Conservation (phyloP, 2,888 invertebrate species). For the Heliconius hortense region DNA sequence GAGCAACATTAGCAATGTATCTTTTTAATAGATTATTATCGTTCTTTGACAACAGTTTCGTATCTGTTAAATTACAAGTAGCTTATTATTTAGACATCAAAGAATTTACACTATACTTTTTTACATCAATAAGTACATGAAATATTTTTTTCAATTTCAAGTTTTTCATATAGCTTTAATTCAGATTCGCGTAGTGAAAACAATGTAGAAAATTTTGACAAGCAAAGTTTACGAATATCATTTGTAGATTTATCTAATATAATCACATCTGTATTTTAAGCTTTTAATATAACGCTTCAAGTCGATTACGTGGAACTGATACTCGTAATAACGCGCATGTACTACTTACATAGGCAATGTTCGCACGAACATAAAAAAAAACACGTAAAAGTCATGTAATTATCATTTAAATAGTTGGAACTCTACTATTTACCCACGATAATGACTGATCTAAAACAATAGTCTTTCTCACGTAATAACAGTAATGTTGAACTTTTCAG, state of each 20-base stretch:
- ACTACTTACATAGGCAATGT: conserved; percentile 45
- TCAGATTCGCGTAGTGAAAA: too few species aligned
- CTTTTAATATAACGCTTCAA: conserved; percentile 34
- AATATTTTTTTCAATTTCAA: too few species aligned
- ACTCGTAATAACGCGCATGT: conserved; percentile 40
- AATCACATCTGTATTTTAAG: conserved; percentile 11
- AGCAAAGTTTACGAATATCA: background rate
- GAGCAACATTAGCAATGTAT: conserved; percentile 24
- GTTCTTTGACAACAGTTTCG: conserved; percentile 59
- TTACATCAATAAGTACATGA: too few species aligned
- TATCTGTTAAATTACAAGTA: conserved; percentile 51
- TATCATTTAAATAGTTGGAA: conserved; percentile 61
- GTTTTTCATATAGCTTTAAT: too few species aligned
- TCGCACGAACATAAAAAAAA: conserved; percentile 50
- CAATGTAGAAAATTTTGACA: background rate
- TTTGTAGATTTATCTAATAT: background rate
- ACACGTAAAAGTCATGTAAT: conserved; percentile 54
- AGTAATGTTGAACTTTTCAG: conserved; percentile 49
- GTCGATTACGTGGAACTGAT: conserved; percentile 38
- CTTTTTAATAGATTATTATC: conserved; percentile 56
- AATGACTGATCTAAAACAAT: conserved; percentile 57
- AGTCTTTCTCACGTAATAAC: conserved; percentile 72
- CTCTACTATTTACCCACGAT: conserved; percentile 63
- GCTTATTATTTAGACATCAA: background rate
- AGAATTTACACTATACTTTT: background rate